Evolutionary conservation across 2,113 vertebrate genomes (phyloP).

Genomic region (Trogon melanurus): DNA sequence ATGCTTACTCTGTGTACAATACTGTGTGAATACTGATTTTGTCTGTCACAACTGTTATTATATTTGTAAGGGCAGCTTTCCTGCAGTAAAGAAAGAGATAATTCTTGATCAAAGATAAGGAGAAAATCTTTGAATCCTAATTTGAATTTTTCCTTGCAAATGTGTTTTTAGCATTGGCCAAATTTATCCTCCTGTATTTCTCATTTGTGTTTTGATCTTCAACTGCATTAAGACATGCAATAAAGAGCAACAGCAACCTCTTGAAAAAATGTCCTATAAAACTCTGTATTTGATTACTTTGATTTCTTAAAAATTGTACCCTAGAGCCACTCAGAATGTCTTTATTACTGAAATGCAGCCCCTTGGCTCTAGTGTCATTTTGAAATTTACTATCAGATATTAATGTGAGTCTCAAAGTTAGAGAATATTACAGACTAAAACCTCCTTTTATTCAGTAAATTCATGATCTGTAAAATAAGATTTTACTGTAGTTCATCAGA

Average conservation of each 20-base stretch:
- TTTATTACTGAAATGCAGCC: conserved; percentile 2
- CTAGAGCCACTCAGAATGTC: not conserved
- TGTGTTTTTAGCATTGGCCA: not conserved
- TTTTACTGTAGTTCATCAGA: not conserved
- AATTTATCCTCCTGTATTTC: not conserved
- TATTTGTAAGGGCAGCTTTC: not conserved
- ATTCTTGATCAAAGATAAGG: not conserved
- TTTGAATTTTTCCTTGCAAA: not conserved
- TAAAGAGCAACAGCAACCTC: not conserved
- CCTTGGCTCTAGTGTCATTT: not conserved
- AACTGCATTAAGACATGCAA: not conserved
- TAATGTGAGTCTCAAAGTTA: not conserved
- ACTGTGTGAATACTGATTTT: not conserved
- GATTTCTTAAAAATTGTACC: not conserved
- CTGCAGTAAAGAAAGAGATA: not conserved
- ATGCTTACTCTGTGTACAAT: not conserved
- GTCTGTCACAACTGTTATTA: not conserved
- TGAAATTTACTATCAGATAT: not conserved
- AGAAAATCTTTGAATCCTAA: not conserved
- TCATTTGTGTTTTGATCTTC: not conserved
- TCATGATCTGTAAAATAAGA: conserved; percentile 12
- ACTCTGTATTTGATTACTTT: not conserved
- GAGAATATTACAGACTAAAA: not conserved
- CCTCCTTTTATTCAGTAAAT: not conserved
- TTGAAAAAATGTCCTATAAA: not conserved